phyloP scores from a whole-genome alignment of 2,113 vertebrate genomes.

The Talpa occidentalis region DNA sequence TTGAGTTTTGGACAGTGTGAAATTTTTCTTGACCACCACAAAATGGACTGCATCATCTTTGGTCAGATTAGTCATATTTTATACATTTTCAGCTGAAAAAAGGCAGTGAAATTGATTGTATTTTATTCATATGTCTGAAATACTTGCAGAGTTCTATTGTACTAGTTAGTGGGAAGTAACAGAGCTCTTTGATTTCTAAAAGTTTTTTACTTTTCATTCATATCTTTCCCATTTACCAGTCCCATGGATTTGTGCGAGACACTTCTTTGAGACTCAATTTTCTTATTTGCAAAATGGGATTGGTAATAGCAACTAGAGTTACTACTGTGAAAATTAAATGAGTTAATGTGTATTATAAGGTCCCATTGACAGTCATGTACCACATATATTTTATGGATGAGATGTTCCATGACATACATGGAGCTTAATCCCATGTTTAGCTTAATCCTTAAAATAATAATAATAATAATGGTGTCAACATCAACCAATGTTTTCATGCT shows the following conservation, averaged over 20 bases:
- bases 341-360: neutral
- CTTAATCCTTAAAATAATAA: neutral
- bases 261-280: neutral
- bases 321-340: neutral
- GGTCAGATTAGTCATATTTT: neutral
- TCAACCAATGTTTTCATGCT: neutral
- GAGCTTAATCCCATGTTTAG: neutral
- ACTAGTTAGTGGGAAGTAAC: neutral
- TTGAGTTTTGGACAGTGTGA: neutral
- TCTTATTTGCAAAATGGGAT: neutral
- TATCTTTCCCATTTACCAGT: neutral
- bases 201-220: neutral
- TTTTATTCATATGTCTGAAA: neutral
- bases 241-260: neutral
- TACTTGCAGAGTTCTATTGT: neutral
- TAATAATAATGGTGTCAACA: neutral
- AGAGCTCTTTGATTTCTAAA: neutral
- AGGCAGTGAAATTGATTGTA: neutral
- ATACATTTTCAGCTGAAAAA: neutral
- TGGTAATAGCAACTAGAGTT: neutral
- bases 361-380: neutral
- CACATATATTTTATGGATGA: neutral
- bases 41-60: neutral
- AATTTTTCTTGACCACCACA: neutral
- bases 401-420: neutral